Base-by-base conservation (phyloP, 1,140 invertebrate species). In the Octopus sinensis region DNA sequence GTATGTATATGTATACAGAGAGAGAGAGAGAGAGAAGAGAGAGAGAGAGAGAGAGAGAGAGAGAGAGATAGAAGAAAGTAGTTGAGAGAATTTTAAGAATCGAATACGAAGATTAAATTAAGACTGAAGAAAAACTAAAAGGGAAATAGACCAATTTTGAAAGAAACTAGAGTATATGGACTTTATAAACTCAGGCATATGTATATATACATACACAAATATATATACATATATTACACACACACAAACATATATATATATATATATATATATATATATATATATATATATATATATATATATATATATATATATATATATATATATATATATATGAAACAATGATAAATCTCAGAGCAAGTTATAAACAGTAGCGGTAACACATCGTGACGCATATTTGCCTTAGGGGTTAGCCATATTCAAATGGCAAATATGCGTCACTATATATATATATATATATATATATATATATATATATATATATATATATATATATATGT, bases 11-110 rank as follows among this genome's bases (percentile, higher is more conserved):
- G n/a, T n/a, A n/a, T n/a, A n/a, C n/a, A n/a, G n/a, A n/a, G n/a
- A n/a, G n/a, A n/a, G n/a, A n/a, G n/a, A 75, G 53, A 81, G 80
- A 81, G 73, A 76, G 56, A 51, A 52, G 43, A 52, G 52, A 51
- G 30, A 53, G n/a, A 76, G 53, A 76, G 62, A 81, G 43, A 77
- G 53, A 76, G 71, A 76, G 75, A 54, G 4, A 76, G 80, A 81
- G 13, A 76, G 53, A 77, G 43, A 53, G 6, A 81, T 2, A 77
- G 4, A 77, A 73, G 23, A n/a, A 54, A 76, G 54, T 1, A 77
- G 53, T 54, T 53, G 30, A 43, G 30, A 43, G 30, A 43, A 43
- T 43, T 43, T 43, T 43, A 43, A 43, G 30, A 43, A 43, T 43
- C 30, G 30, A 43, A 43, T 43, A 43, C 0, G 30, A 43, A 43